These are phyloP conservation scores for Thera obeliscata DNA, from an alignment of 2,888 invertebrate genomes.

Conservation along the genomic window DNA sequence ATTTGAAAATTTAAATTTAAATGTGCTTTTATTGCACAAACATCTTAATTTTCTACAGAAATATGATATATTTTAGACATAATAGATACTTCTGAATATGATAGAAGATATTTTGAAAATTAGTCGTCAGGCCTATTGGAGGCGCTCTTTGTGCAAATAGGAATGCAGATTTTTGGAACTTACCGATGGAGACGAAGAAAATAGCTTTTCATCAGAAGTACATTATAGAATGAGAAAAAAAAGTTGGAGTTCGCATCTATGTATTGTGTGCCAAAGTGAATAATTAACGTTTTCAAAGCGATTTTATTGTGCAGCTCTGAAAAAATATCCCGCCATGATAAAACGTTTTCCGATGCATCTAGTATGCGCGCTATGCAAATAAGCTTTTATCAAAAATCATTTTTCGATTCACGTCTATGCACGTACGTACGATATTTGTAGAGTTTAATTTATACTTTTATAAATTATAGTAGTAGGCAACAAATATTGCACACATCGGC, in stretches of 20 bases:
- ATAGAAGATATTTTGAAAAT: no score
- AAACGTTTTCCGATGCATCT: neutral
- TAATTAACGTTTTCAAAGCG: neutral
- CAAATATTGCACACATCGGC: no score
- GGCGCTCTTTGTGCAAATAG: neutral
- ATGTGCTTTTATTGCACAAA: no score
- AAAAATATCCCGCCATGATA: neutral
- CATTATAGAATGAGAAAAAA: neutral
- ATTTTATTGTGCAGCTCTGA: neutral
- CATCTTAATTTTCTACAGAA: no score
- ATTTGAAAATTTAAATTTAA: no score
- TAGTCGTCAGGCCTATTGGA: no score
- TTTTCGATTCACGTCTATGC: neutral
- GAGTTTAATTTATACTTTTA: no score
- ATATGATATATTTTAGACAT: no score
- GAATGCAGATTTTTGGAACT: slow-evolving; percentile 5
- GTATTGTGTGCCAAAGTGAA: slow-evolving; percentile 6
- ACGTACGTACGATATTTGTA: no score
- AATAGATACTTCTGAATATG: no score
- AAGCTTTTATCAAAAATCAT: neutral
- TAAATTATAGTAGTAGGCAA: no score
- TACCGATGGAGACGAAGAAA: neutral
- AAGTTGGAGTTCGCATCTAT: neutral
- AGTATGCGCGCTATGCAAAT: neutral
- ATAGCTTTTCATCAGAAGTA: neutral